Base-by-base conservation (phyloP, 2,888 invertebrate species). In the Epirrhoe alternata region DNA sequence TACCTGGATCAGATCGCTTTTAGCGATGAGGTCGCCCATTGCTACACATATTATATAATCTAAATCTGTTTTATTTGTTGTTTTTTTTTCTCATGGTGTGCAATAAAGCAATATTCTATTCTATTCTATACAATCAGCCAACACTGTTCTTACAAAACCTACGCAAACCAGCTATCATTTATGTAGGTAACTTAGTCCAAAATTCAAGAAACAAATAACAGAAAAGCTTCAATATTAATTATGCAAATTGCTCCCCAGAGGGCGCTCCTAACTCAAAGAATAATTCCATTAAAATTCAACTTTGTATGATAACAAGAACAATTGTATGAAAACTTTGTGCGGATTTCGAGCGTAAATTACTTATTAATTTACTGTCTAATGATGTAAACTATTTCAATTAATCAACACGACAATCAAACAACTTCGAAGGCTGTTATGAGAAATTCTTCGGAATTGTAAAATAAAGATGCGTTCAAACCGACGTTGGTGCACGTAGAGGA, bases 341-440 rank as follows among this genome's bases (percentile, higher is more conserved):
- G 49, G 30, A 47, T 33, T 10, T 51, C 12, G 51, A 55, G 30
- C 33, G 16, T 16, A 33, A 51, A 30, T 56, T 62, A 16, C 14
- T 51, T 24, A 24, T 14, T 49, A 31, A 51, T 51, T 42, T 57
- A 0, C 51, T 14, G 33, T 7, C 4, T 49, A 58, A 57, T 63
- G 14, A 16, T 17, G 35, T 38, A 12, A 66, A 66, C 66, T 66
- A 66, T 66, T 66, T 62, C 62, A 66, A 66, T 62, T 59, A 62
- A 38, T 58, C 58, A 61, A 62, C 53, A 61, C 57, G 54, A 62
- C 66, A 62, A 51, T 60, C 59, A 55, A 66, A 62, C 58, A 66
- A 66, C 35, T 68, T 57, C 56, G 57, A 38, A 54, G 54, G 14
- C 45, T 24, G 60, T 61, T 68, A 57, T 64, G 52, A 64, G 60